Conservation (phyloP, 2,113 vertebrate species). For the Leptodactylus fuscus region DNA sequence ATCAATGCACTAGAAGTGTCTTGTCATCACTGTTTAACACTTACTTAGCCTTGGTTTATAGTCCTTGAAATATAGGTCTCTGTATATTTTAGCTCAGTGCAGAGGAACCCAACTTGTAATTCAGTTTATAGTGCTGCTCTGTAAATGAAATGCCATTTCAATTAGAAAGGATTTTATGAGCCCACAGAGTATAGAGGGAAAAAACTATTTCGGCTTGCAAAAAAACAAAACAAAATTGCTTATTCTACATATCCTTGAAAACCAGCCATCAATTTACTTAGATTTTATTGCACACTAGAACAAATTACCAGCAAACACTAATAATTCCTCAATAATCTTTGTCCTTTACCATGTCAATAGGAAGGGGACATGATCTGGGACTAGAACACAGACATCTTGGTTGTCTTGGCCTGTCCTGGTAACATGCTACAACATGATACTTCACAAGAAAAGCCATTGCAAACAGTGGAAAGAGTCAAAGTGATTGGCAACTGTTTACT, state of each 20-base stretch:
- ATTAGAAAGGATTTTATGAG: slow-evolving; percentile 7
- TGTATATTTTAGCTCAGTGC: neutral
- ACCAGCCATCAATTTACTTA: neutral
- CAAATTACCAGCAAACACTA: neutral
- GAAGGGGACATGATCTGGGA: neutral
- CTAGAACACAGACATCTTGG: neutral
- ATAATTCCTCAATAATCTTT: neutral
- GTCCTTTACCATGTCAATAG: neutral
- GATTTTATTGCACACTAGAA: neutral
- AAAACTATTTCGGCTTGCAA: neutral
- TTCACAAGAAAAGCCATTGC: too few species aligned
- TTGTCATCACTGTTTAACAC: neutral
- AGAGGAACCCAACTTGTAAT: neutral
- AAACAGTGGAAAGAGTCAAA: too few species aligned
- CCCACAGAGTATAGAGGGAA: neutral
- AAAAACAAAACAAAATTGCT: too few species aligned
- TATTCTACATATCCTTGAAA: neutral
- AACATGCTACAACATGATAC: too few species aligned
- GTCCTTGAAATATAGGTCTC: neutral
- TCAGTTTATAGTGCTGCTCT: neutral
- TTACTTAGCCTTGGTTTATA: neutral
- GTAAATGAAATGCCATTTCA: slow-evolving; percentile 10
- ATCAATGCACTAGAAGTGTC: too few species aligned
- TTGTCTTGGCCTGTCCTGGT: too few species aligned
- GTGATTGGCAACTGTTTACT: too few species aligned